Conservation (phyloP, 1,140 invertebrate genomes). For the fruit fly (Drosophila melanogaster) region Release_6_plus_ISO1_MT NT_033779.5:10556501-10557000, state of each 20-base stretch:
- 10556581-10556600: constrained; percentile 58
- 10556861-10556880: neutral
- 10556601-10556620: neutral
- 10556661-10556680: constrained; percentile 65
- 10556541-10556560: constrained; percentile 66
- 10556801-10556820: neutral
- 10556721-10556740: constrained; percentile 57
- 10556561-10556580: constrained; percentile 54
- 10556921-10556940: constrained; percentile 62
- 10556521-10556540: constrained; percentile 41
- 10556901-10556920: constrained; percentile 4
- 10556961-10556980: constrained; percentile 36
- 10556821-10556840: neutral
- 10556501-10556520: constrained; percentile 72
- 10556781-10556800: neutral
- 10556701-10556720: constrained; percentile 52
- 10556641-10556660: constrained; percentile 73
- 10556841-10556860: neutral
- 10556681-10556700: constrained; percentile 72
- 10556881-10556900: constrained; percentile 1
- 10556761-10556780: constrained; percentile 28
- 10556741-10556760: constrained; percentile 29
- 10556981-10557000: constrained; percentile 58
- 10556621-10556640: constrained; percentile 8
- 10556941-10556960: constrained; percentile 39